Conservation (phyloP, 1,140 invertebrate genomes). For the Megathymus violae region DNA sequence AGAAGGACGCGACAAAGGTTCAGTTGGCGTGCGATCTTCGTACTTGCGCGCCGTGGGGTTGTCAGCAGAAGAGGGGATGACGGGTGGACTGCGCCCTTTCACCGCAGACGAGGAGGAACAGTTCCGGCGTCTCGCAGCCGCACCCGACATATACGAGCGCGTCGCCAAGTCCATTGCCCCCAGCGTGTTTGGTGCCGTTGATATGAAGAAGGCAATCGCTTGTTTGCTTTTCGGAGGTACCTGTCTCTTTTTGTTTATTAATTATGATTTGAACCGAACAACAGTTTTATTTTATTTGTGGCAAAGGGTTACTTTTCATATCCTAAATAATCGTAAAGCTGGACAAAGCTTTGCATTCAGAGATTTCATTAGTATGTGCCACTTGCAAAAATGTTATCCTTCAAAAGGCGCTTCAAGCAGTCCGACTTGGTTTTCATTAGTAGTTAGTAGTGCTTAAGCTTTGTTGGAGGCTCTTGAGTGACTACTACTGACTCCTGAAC, state of each 20-base stretch:
- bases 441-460: too few relatives aligned
- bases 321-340: too few relatives aligned
- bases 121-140: conserved; percentile 93
- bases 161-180: conserved; percentile 97
- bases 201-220: conserved; percentile 99
- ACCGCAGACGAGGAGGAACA: conserved; percentile 96
- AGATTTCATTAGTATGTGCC: too few relatives aligned
- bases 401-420: too few relatives aligned
- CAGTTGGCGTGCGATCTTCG: conserved; percentile 96
- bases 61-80: conserved; percentile 92
- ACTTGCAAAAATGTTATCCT: too few relatives aligned
- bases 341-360: too few relatives aligned
- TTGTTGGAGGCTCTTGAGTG: too few relatives aligned
- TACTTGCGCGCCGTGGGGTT: conserved; percentile 98
- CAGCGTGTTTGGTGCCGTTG: conserved; percentile 96
- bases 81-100: conserved; percentile 85
- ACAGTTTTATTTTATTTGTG: too few relatives aligned
- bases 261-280: too few relatives aligned
- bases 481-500: too few relatives aligned
- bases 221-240: conserved; percentile 95
- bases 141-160: conserved; percentile 94
- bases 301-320: too few relatives aligned
- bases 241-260: conserved; percentile 18
- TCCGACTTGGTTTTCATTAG: too few relatives aligned
- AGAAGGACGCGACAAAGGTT: conserved; percentile 91